Base-by-base conservation (phyloP, 2,888 invertebrate genomes). In the Andrena dorsata region DNA sequence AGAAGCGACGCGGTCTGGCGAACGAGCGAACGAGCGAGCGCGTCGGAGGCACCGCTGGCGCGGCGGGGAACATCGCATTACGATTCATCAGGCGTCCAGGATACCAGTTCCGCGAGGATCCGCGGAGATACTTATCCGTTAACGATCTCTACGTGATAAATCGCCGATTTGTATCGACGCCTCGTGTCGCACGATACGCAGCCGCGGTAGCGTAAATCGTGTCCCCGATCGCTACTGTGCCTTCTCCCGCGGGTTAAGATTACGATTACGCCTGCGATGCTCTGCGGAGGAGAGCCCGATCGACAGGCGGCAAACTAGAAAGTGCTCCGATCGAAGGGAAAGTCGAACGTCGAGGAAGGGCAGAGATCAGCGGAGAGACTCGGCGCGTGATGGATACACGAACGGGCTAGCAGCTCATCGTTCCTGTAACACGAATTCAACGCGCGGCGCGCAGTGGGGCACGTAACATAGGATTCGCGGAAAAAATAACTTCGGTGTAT, bases 141-240 rank as follows among this genome's bases (percentile, higher is more conserved):
- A 86, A 86, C 82, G 60, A 88, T 88, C 86, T 82, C 86, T 82
- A 77, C 78, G 88, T 88, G 88, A 88, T 88, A 86, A 88, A 88
- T 88, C 88, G 88, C 79, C 79, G 87, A 88, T 88, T 88, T 86
- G 84, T 88, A 87, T 87, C 88, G 77, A 77, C 71, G 78, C 51
- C 78, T 64, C 63, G 68, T 49, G 51, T 66, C 65, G 58, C 16
- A 47, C 68, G 71, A 71, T 60, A 60, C 74, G 65, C 56, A 60
- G 56, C 69, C 30, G 61, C 53, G 58, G 64, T 41, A 64, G 53
- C 75, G 70, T 63, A 51, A 65, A 47, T 69, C 77, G 30, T 13
- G n/a, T 13, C n/a, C 30, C 3, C 49, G 61, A 10, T 16, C 4
- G 56, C 56, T 56, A 10, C 56, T 4, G 56, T 23, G 56, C 10